These are phyloP conservation scores for Zaprionus lineosus DNA, from an alignment of 2,888 invertebrate genomes.

Conservation along the genomic window DNA sequence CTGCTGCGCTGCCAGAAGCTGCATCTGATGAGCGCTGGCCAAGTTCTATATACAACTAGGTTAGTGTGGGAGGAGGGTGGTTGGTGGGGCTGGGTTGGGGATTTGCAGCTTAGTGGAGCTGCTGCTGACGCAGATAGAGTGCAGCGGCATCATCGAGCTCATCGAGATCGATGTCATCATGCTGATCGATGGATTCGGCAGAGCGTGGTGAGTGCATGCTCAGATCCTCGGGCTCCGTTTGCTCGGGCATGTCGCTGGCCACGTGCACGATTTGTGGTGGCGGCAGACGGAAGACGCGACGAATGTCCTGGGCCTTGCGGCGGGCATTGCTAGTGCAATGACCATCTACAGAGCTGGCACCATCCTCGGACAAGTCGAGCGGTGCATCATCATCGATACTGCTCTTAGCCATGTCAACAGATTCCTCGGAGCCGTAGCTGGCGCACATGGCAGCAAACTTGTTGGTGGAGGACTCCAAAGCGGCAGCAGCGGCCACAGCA, in stretches of 20 bases:
- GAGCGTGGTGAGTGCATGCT: constrained; percentile 86
- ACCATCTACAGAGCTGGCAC: constrained; percentile 79
- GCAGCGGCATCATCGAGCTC: constrained; percentile 84
- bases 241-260: constrained; percentile 86
- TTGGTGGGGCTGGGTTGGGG: constrained; percentile 32
- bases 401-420: constrained; percentile 67
- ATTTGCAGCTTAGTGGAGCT: constrained; percentile 47
- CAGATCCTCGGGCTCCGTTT: constrained; percentile 95
- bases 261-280: constrained; percentile 82
- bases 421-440: constrained; percentile 81
- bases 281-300: constrained; percentile 84
- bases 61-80: no score
- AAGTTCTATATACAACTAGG: constrained; percentile 55
- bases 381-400: constrained; percentile 82
- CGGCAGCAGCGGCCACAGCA: constrained; percentile 54
- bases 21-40: constrained; percentile 65
- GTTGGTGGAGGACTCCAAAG: constrained; percentile 67
- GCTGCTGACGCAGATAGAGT: constrained; percentile 83
- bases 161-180: constrained; percentile 84
- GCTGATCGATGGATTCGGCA: constrained; percentile 66
- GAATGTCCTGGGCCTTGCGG: constrained; percentile 84
- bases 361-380: constrained; percentile 83
- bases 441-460: constrained; percentile 80
- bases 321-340: constrained; percentile 67
- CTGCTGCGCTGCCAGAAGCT: no score